phyloP scores from a whole-genome alignment of 2,888 invertebrate genomes.

The Taphrorychus bicolor region DNA sequence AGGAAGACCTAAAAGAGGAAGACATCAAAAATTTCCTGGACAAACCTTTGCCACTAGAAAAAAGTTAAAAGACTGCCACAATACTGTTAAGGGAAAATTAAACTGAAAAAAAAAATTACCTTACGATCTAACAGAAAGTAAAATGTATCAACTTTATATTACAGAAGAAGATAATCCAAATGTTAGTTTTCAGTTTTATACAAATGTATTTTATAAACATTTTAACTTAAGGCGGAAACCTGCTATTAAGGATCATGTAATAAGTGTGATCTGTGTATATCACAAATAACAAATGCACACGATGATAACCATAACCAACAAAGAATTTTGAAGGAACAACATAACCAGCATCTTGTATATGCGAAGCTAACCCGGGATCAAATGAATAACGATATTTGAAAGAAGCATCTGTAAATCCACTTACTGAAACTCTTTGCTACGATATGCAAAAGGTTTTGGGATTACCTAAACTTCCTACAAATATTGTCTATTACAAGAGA shows the following conservation, averaged over 20 bases:
- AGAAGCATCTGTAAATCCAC: background rate
- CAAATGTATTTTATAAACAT: constrained; percentile 34
- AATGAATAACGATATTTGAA: background rate
- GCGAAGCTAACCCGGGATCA: constrained; percentile 18
- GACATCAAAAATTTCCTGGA: constrained; percentile 33
- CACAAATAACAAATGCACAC: background rate
- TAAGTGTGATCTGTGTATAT: constrained; percentile 9
- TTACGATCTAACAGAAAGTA: constrained; percentile 15
- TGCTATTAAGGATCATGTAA: constrained; percentile 28
- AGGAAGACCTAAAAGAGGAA: constrained; percentile 31
- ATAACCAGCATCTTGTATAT: constrained; percentile 25
- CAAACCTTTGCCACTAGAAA: constrained; percentile 33
- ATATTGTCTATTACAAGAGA: constrained; percentile 38
- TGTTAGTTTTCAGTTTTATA: constrained; percentile 35
- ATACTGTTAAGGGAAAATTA: constrained; percentile 33
- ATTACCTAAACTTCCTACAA: constrained; percentile 37
- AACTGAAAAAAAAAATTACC: constrained; percentile 26
- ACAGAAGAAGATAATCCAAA: constrained; percentile 25
- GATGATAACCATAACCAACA: too few relatives aligned
- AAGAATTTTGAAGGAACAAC: constrained; percentile 10
- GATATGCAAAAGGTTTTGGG: constrained; percentile 24
- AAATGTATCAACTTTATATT: constrained; percentile 27
- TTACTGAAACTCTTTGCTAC: background rate
- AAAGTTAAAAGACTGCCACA: constrained; percentile 31
- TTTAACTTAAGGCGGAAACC: constrained; percentile 29